Evolutionary conservation across 1,140 invertebrate species (phyloP).

Genomic region (Musca domestica): DNA sequence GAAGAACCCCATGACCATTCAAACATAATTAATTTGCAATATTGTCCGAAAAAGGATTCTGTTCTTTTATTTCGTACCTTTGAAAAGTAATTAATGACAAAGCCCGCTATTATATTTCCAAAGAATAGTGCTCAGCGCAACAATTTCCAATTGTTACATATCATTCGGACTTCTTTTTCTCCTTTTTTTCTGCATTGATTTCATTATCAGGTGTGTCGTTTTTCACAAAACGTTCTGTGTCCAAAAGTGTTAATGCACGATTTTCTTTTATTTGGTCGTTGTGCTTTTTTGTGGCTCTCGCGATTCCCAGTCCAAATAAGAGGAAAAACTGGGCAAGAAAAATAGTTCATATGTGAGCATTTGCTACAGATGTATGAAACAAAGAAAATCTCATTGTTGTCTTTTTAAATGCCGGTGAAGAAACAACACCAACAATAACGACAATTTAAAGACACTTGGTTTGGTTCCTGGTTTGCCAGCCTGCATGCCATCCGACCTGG

Average conservation of each 20-base stretch:
- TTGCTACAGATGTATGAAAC: neutral
- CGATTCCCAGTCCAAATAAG: conserved; percentile 2
- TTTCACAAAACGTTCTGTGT: conserved; percentile 1
- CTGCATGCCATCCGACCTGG: neutral
- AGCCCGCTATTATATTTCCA: no score
- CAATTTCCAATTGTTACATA: no score
- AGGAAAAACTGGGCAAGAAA: neutral
- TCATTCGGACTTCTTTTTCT: no score
- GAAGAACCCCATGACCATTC: no score
- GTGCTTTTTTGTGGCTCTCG: neutral
- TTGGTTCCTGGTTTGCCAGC: no score
- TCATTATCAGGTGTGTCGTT: conserved; percentile 17
- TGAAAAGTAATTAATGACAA: no score
- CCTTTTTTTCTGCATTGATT: no score
- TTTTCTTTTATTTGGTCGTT: neutral
- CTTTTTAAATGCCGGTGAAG: neutral
- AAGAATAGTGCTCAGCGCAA: no score
- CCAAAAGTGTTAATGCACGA: conserved; percentile 21
- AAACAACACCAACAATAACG: neutral
- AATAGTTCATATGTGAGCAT: neutral
- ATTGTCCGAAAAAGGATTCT: no score
- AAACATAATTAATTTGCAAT: no score
- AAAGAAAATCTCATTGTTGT: conserved; percentile 7
- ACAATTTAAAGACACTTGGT: neutral
- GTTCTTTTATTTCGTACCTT: no score